Base-by-base conservation (phyloP, 2,113 vertebrate species). In the Megaceryle torquata region DNA sequence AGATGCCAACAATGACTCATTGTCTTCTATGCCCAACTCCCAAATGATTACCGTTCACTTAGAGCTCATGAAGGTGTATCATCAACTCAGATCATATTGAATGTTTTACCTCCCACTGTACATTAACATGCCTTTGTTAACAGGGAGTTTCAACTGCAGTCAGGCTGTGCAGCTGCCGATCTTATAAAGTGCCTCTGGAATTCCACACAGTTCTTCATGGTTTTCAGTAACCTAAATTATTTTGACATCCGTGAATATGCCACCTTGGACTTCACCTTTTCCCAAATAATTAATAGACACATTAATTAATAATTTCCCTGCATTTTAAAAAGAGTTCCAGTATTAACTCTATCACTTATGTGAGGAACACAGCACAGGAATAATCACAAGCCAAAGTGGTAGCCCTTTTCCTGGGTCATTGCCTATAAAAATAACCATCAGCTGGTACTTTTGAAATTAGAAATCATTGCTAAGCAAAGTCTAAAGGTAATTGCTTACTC, bases 181-280 rank as follows among this genome's bases (percentile, higher is more conserved):
- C 88, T 89, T 91, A 86, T 90, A 63, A 95, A 93, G 70, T 92
- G 77, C 65, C 80, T 83, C 94, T 96, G 91, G 95, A 96, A 95
- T 94, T 93, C 91, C 86, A 69, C 56, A 44, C 72, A 70, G 59
- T 82, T 94, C 88, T 72, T 70, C 31, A 44, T 70, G 69, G 67
- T 92, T 95, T 96, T 84, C 82, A 92, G 82, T 96, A 97, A 97
- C 93, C 93, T 88, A 96, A 96, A 96, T 95, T 96, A 89, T 96
- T 97, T 96, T 97, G 95, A 96, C 95, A 83, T 95, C 81, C 92
- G 78, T 77, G 94, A 95, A 76, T 95, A 83, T 76, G 44, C 81
- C 92, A 95, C 75, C 43, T 88, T 88, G 83, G 88, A 89, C 15
- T 94, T 93, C 54, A 87, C 91, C 93, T 92, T 92, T 96, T 89